These are phyloP conservation scores for Drosophila hydei DNA, from an alignment of 1,140 invertebrate genomes.

Conservation along the genomic window DNA sequence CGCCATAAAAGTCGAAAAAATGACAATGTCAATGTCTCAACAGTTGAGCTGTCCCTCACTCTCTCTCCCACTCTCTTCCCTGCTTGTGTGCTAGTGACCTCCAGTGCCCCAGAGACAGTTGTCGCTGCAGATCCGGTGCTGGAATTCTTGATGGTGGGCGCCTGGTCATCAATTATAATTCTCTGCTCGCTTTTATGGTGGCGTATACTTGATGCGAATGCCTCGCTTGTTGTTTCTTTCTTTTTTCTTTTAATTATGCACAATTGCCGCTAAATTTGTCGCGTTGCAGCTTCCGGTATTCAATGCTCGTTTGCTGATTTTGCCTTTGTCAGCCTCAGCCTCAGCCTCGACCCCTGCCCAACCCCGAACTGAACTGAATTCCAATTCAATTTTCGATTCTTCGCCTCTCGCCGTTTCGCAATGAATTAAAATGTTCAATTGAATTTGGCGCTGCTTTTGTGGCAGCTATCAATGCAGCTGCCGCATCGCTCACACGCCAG, in stretches of 20 bases:
- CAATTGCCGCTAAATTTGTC: constrained; percentile 76
- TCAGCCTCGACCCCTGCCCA: not conserved
- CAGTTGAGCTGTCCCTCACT: constrained; percentile 10
- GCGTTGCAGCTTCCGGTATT: constrained; percentile 75
- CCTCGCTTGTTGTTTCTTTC: constrained; percentile 22
- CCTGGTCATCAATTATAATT: constrained; percentile 69
- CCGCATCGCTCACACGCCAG: not conserved
- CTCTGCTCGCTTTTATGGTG: constrained; percentile 73
- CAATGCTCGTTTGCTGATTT: constrained; percentile 37
- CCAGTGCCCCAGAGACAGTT: constrained; percentile 40
- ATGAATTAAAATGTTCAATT: constrained; percentile 73
- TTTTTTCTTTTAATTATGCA: constrained; percentile 67
- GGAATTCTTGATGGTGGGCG: constrained; percentile 42
- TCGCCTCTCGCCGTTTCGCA: constrained; percentile 9
- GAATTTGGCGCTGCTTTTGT: constrained; percentile 56
- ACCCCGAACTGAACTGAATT: too few species aligned
- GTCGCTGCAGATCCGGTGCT: constrained; percentile 18
- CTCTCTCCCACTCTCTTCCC: not conserved
- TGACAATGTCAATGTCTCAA: constrained; percentile 80
- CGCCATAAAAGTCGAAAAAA: constrained; percentile 80
- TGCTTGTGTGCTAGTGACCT: constrained; percentile 73
- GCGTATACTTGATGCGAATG: constrained; percentile 73
- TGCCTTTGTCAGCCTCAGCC: constrained; percentile 8
- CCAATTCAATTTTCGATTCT: constrained; percentile 46
- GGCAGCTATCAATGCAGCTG: constrained; percentile 56